These are phyloP conservation scores for Mobula birostris DNA, from an alignment of 2,113 vertebrate genomes.

Conservation along the genomic window DNA sequence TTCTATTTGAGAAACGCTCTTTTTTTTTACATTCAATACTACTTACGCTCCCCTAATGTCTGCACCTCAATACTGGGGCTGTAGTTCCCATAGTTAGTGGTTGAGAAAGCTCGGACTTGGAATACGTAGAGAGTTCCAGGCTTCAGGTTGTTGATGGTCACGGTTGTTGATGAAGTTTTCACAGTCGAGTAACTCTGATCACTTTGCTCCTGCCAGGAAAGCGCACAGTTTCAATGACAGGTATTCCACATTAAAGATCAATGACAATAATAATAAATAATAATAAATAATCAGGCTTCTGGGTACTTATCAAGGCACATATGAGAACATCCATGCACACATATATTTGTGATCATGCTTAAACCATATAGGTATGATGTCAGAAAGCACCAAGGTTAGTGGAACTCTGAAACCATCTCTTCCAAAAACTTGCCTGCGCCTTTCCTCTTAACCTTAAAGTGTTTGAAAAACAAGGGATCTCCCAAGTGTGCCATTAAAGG, in stretches of 20 bases:
- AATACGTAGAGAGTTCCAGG: constrained; percentile 86
- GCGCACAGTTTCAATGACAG: background rate
- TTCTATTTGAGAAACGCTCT: background rate
- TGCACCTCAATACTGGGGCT: constrained; percentile 83
- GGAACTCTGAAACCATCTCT: too few species aligned
- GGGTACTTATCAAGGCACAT: too few species aligned
- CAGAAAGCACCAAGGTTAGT: too few species aligned
- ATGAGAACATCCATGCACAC: too few species aligned
- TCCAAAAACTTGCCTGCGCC: too few species aligned
- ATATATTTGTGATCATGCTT: too few species aligned
- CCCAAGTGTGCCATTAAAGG: too few species aligned
- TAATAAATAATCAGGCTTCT: background rate
- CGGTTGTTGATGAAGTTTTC: constrained; percentile 73
- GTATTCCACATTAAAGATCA: background rate
- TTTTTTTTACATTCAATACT: constrained; percentile 10
- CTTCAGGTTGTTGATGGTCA: constrained; percentile 86
- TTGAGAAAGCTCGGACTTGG: constrained; percentile 65
- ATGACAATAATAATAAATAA: background rate
- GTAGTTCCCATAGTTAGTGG: constrained; percentile 68
- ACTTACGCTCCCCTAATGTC: constrained; percentile 84
- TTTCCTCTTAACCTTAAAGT: too few species aligned
- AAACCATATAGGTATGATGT: too few species aligned
- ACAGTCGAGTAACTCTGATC: constrained; percentile 88
- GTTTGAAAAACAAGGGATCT: too few species aligned
- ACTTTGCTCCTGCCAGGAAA: constrained; percentile 71